Base-by-base conservation (phyloP, 2,888 invertebrate species). In the Shargacucullia verbasci region DNA sequence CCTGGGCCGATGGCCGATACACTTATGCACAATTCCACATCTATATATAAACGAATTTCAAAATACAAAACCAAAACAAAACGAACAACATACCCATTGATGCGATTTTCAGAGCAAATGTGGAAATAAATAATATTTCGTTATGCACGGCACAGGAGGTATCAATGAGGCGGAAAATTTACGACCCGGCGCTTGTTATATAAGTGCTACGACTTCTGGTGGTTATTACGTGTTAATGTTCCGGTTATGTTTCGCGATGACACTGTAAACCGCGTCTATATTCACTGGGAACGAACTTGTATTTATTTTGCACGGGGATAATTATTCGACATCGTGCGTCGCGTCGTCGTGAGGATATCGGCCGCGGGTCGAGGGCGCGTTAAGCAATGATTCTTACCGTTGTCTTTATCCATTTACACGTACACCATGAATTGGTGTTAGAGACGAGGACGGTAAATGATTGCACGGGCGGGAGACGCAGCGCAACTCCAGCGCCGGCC, bases 401-500 rank as follows among this genome's bases (percentile, higher is more conserved):
- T 79, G 69, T 78, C 58, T 69, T 78, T 75, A 73, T 78, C 78
- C 82, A 82, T 82, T 70, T 79, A 75, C 54, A 54, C 68, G 54
- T 70, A 55, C 60, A 60, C 62, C 52, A 65, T 65, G 52, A 63
- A 73, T 70, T 59, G 59, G 54, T 49, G 66, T 67, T 64, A 61
- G 57, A 60, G 64, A 63, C 65, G 55, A 59, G 49, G 69, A 56
- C 54, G 49, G 54, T 47, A 67, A 69, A 60, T 61, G 56, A 53
- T 35, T 60, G 66, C 61, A 59, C 61, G 52, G 52, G 45, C 58
- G 53, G 47, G 63, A 63, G 54, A 49, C 61, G 61, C 64, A 70
- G 76, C 71, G 69, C 73, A 68, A 75, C 80, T 74, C 77, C 73
- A 70, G 78, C 77, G 76, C 79, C 74, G 77, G 81, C 77, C 66